Evolutionary conservation across 2,797 vertebrate genomes (phyloP), one percentile per base, ranked within the genome.

Genomic region (Sibirionetta formosa): DNA sequence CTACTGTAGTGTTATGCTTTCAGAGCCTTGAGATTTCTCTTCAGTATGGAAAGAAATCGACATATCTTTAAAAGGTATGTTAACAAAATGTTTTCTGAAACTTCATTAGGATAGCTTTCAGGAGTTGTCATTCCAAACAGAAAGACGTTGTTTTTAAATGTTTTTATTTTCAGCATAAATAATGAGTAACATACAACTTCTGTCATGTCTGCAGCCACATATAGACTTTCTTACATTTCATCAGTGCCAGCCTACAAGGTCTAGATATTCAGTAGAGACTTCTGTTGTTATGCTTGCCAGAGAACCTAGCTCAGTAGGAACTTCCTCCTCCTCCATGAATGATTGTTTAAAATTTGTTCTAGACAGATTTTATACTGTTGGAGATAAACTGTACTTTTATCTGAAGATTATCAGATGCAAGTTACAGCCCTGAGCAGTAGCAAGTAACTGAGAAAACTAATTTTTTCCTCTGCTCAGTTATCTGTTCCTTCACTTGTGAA

Each of bases 41-140:
- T 99, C 93, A 99, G 99, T 61, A 97, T 99, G 98, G 99, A 99
- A 98, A 98, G 99, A 97, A 99, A 99, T 97, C 97, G 98, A 88
- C 98, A 98, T 89, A 97, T 99, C 72, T 99, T 99, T 96, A 99
- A 99, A 98, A 99, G 99, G 99, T 99, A 98, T 65, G 33, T 73
- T 91, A 83, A 69, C 50, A 44, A 76, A 77, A 58, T 51, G 18
- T 42, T 63, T 65, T 54, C 8, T 57, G 38, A 14, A 68, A 65
- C 12, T 51, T 33, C 46, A 61, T 69, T 79, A 73, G n/a, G 29
- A 57, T 33, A 22, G 24, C 11, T 51, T 66, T 60, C 20, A 20
- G 13, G 77, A 81, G 16, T 31, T 7, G 5, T 61, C 33, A 24
- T 14, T 88, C 22, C 27, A 17, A 4, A 71, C 24, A 68, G 44